phyloP scores from a whole-genome alignment of 2,888 invertebrate species.

The Griposia aprilina region DNA sequence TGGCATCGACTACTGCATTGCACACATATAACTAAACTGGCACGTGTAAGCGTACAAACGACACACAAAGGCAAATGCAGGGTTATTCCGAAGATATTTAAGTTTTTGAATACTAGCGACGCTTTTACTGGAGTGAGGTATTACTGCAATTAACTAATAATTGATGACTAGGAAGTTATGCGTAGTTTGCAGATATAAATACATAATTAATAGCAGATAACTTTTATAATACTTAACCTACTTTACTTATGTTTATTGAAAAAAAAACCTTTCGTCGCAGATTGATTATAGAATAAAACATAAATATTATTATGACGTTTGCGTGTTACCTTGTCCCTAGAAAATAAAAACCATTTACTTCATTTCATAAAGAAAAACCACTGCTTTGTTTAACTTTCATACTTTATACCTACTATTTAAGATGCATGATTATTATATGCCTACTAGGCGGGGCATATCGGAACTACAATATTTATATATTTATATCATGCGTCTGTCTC shows the following conservation, averaged over 20 bases:
- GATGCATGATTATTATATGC: background rate
- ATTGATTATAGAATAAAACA: slow-evolving; percentile 2
- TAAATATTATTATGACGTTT: slow-evolving; percentile 1
- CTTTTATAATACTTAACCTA: background rate
- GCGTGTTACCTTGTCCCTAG: slow-evolving; percentile 2
- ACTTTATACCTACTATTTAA: background rate
- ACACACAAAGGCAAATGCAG: slow-evolving; percentile 67
- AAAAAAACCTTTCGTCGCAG: background rate
- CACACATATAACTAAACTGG: slow-evolving; percentile 72
- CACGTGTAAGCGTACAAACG: slow-evolving; percentile 78
- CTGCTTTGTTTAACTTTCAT: slow-evolving; percentile 1
- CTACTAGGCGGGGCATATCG: background rate
- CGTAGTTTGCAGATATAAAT: too few species aligned
- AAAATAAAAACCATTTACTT: slow-evolving; percentile 5
- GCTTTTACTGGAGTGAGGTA: slow-evolving; percentile 3
- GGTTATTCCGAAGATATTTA: slow-evolving; percentile 63
- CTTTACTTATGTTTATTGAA: background rate
- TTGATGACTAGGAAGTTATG: background rate
- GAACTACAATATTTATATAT: background rate
- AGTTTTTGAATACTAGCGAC: background rate
- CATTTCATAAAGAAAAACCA: background rate
- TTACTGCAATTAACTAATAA: background rate
- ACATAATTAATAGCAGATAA: background rate
- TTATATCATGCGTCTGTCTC: too few species aligned
- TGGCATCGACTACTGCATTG: slow-evolving; percentile 70